Percentiles rank a stretch among this genome's conserved stretches.
Conservation (phyloP, 1,140 invertebrate genomes). For the Rhizoglyphus robini region DNA sequence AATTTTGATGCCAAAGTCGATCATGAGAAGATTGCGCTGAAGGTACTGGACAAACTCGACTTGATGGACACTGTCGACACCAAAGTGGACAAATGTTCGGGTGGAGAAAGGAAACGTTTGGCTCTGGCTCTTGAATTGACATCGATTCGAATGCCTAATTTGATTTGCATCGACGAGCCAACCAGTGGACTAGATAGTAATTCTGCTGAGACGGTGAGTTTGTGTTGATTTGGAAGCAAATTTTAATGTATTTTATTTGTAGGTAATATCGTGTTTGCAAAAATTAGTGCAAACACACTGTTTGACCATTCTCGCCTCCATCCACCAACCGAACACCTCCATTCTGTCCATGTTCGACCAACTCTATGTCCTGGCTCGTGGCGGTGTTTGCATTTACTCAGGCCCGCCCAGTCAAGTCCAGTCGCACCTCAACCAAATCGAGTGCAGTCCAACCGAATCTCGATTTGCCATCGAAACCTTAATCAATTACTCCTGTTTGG, state of each 20-base stretch:
- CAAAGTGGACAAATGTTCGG: not conserved
- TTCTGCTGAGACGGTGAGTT: slow-evolving; percentile 2
- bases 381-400: slow-evolving; percentile 5
- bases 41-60: not conserved
- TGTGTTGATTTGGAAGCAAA: not conserved
- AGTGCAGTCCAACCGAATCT: not conserved
- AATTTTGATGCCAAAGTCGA: not conserved
- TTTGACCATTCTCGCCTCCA: slow-evolving; percentile 6
- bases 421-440: not conserved
- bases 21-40: not conserved
- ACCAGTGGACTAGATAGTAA: slow-evolving; percentile 36
- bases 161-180: slow-evolving; percentile 30
- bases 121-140: slow-evolving; percentile 4
- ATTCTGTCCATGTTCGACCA: slow-evolving; percentile 12
- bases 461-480: not conserved
- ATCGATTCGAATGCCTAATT: not conserved
- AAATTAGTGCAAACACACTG: not conserved
- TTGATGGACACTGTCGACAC: not conserved
- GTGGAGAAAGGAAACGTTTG: slow-evolving; percentile 8
- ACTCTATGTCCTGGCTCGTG: slow-evolving; percentile 18
- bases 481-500: slow-evolving; percentile 3
- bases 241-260: slow-evolving; percentile 31
- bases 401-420: not conserved
- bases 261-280: slow-evolving; percentile 48
- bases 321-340: slow-evolving; percentile 15